A percentile compares a stretch with the other conserved stretches of the same genome.
phyloP scores from a whole-genome alignment of 2,113 vertebrate genomes.

The Stercorarius parasiticus region DNA sequence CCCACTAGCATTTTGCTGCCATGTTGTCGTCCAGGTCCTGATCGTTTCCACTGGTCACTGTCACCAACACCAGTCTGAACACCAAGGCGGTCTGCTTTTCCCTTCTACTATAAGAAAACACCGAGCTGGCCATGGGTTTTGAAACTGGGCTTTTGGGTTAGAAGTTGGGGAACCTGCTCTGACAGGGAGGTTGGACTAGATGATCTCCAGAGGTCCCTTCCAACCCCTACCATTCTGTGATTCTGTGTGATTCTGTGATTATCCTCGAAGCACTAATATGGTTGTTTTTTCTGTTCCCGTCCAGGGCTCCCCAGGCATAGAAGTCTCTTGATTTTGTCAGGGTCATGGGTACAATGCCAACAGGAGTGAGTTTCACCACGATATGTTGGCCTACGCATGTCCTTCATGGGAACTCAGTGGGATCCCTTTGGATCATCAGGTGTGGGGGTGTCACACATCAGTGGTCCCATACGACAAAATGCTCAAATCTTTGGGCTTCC shows the following conservation, averaged over 20 bases:
- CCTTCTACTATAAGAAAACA: not conserved
- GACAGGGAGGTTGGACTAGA: too few species aligned
- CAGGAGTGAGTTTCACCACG: not conserved
- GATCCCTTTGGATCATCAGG: not conserved
- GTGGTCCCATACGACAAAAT: too few species aligned
- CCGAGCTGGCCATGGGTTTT: not conserved
- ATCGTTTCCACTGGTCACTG: not conserved
- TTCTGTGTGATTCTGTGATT: not conserved
- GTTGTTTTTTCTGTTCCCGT: not conserved
- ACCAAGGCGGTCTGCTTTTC: not conserved
- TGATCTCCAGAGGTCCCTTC: too few species aligned
- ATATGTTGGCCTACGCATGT: not conserved
- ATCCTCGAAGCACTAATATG: not conserved
- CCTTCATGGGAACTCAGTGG: not conserved
- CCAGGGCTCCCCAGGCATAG: not conserved
- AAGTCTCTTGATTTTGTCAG: not conserved
- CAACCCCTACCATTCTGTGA: too few species aligned
- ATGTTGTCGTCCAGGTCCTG: not conserved
- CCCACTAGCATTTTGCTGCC: not conserved
- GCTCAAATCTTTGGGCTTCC: too few species aligned
- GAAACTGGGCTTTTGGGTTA: not conserved
- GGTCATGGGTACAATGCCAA: not conserved
- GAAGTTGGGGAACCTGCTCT: too few species aligned
- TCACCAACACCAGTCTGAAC: not conserved
- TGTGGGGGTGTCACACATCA: not conserved